Conservation (phyloP, 2,113 vertebrate genomes). For the Thamnaconus septentrionalis region DNA sequence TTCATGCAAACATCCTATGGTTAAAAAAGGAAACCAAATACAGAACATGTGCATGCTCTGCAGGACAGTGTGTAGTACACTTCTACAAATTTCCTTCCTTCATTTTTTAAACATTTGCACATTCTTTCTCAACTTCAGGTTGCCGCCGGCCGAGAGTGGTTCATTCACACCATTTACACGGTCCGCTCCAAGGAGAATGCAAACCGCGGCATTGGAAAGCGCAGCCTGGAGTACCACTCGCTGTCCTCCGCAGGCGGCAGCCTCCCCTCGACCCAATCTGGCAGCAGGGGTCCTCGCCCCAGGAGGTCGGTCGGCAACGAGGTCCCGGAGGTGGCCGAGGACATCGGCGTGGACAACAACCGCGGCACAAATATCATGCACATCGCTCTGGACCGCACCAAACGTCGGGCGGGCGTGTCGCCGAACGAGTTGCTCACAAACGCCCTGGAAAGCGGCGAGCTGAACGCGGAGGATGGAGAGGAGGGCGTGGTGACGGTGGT, state of each 20-base stretch:
- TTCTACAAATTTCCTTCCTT: too few relatives aligned
- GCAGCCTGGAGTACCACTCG: slow-evolving; percentile 82
- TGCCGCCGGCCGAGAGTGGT: slow-evolving; percentile 91
- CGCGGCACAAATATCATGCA: slow-evolving; percentile 94
- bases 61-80: too few relatives aligned
- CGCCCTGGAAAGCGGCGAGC: slow-evolving; percentile 72
- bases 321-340: slow-evolving; percentile 62
- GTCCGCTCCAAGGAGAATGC: slow-evolving; percentile 84
- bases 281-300: slow-evolving; percentile 31
- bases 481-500: slow-evolving; percentile 70
- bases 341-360: slow-evolving; percentile 81
- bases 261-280: slow-evolving; percentile 4
- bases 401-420: slow-evolving; percentile 52
- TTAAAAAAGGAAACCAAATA: too few relatives aligned
- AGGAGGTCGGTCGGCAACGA: slow-evolving; percentile 69
- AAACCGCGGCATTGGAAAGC: slow-evolving; percentile 83
- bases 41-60: too few relatives aligned
- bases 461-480: slow-evolving; percentile 49
- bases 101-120: background rate
- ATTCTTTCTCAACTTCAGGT: slow-evolving; percentile 74
- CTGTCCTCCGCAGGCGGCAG: slow-evolving; percentile 53
- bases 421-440: slow-evolving; percentile 49
- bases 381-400: slow-evolving; percentile 79
- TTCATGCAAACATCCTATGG: too few relatives aligned
- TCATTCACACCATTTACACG: slow-evolving; percentile 91